A percentile compares a stretch with the other conserved stretches of the same genome.
Evolutionary conservation across 2,113 vertebrate species (phyloP).

Genomic region (Synodontis membranacea): DNA sequence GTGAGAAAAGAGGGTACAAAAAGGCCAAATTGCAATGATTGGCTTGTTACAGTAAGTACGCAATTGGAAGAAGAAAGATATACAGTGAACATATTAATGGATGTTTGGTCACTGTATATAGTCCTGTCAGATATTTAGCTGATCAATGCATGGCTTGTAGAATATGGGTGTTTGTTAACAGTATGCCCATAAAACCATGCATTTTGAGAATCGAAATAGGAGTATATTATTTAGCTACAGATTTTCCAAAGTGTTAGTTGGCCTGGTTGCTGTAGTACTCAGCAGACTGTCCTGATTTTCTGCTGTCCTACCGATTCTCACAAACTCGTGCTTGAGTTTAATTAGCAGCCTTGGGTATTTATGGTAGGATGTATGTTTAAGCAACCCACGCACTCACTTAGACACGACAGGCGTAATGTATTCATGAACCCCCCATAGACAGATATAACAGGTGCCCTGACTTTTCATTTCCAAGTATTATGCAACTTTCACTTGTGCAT

Average conservation of each 20-base stretch:
- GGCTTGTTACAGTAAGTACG: not conserved
- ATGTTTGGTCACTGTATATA: not conserved
- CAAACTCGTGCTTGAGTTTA: not conserved
- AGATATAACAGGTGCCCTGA: not conserved
- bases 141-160: not conserved
- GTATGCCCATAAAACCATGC: not conserved
- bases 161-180: not conserved
- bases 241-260: not conserved
- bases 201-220: not conserved
- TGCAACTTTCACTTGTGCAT: not conserved
- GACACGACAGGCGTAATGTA: not conserved
- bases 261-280: constrained; percentile 2
- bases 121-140: not conserved
- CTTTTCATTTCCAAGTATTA: not conserved
- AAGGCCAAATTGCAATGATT: not conserved
- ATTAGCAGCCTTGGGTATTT: constrained; percentile 24
- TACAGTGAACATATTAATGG: not conserved
- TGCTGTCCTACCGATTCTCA: not conserved
- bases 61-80: not conserved
- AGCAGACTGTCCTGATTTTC: not conserved
- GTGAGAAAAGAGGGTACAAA: not conserved
- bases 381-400: not conserved
- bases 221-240: not conserved
- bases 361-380: not conserved
- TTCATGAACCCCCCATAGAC: not conserved